Conservation (phyloP, 2,888 invertebrate genomes). For the Uloborus plumipes region DNA sequence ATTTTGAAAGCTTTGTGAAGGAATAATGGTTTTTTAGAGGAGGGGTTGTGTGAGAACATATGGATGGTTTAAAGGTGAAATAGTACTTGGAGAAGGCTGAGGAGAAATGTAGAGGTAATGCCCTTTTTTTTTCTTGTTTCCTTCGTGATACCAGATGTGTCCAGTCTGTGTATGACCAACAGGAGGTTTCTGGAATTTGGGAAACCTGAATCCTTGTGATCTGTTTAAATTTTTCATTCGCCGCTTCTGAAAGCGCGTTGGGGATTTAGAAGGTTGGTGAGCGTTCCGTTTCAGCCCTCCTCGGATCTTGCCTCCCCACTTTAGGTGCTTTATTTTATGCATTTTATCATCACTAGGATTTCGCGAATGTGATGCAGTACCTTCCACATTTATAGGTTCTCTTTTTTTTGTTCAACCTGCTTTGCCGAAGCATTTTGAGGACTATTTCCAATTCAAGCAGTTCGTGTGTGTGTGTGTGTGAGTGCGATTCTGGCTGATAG, state of each 20-base stretch:
- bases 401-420: not conserved
- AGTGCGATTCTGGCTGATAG: too few species aligned
- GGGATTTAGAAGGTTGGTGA: slow-evolving; percentile 20
- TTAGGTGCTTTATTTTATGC: slow-evolving; percentile 42
- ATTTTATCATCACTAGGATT: slow-evolving; percentile 63
- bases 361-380: slow-evolving; percentile 30
- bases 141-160: slow-evolving; percentile 59
- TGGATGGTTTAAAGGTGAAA: slow-evolving; percentile 44
- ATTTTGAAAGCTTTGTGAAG: slow-evolving; percentile 64
- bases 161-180: slow-evolving; percentile 64
- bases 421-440: not conserved
- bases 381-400: not conserved
- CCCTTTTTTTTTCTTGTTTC: slow-evolving; percentile 1
- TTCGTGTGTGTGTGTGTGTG: too few species aligned
- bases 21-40: slow-evolving; percentile 54
- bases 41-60: slow-evolving; percentile 11
- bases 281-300: slow-evolving; percentile 8
- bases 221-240: slow-evolving; percentile 65
- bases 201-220: slow-evolving; percentile 56
- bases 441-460: too few species aligned
- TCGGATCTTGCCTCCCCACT: not conserved
- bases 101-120: slow-evolving; percentile 26
- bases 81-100: slow-evolving; percentile 31
- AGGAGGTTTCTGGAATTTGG: slow-evolving; percentile 63
- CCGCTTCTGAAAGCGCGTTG: slow-evolving; percentile 24